These are phyloP conservation scores for Drosophila rellima DNA, from an alignment of 2,888 invertebrate species.

Conservation along the genomic window DNA sequence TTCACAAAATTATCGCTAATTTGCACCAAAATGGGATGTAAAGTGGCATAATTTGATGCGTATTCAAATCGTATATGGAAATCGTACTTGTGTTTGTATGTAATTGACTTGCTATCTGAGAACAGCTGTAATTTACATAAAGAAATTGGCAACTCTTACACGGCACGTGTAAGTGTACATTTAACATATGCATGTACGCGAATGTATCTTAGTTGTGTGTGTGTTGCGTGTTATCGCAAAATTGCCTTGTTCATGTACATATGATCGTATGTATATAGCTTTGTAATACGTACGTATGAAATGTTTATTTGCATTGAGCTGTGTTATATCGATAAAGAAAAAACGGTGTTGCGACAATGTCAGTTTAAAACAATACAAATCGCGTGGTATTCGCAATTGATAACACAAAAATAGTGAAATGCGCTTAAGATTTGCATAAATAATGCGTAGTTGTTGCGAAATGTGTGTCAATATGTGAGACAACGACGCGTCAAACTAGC, in stretches of 20 bases:
- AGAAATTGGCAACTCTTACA: slow-evolving; percentile 63
- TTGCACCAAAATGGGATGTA: slow-evolving; percentile 66
- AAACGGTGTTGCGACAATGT: slow-evolving; percentile 20
- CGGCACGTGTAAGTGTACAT: slow-evolving; percentile 63
- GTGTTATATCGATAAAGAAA: slow-evolving; percentile 34
- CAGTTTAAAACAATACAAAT: slow-evolving; percentile 20
- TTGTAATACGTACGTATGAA: slow-evolving; percentile 14
- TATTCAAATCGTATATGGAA: slow-evolving; percentile 31
- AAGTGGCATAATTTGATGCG: slow-evolving; percentile 61
- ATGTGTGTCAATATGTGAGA: slow-evolving; percentile 75
- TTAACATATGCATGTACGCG: slow-evolving; percentile 21
- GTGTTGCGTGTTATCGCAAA: slow-evolving; percentile 50
- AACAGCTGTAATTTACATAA: slow-evolving; percentile 73
- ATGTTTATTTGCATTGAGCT: slow-evolving; percentile 53
- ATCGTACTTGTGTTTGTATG: slow-evolving; percentile 1
- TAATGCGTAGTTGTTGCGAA: slow-evolving; percentile 61
- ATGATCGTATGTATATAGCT: neutral
- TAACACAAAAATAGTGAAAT: slow-evolving; percentile 44
- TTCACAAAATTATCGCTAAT: slow-evolving; percentile 74
- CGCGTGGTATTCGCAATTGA: slow-evolving; percentile 32
- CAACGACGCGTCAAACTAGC: slow-evolving; percentile 52
- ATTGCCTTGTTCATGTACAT: slow-evolving; percentile 23
- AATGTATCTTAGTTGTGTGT: slow-evolving; percentile 22
- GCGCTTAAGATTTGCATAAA: slow-evolving; percentile 53
- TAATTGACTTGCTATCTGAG: slow-evolving; percentile 23